Percentiles rank a stretch among this genome's conserved stretches.
Conservation (phyloP, 1,140 invertebrate genomes). For the Eciton burchellii region DNA sequence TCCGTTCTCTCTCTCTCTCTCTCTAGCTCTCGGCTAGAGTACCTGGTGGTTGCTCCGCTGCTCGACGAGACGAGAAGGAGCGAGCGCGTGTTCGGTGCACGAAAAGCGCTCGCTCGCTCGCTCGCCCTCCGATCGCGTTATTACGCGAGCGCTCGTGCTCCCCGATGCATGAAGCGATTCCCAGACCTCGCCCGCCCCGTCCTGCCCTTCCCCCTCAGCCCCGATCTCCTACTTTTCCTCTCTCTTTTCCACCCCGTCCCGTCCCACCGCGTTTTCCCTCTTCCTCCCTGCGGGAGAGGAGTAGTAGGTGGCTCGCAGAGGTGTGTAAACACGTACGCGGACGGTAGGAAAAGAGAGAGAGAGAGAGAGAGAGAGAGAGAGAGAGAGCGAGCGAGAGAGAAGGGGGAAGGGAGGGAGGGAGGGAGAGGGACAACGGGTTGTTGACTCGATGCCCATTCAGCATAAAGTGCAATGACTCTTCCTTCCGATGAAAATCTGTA, state of each 20-base stretch:
- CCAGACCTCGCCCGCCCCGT: conserved; percentile 72
- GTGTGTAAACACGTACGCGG: too few species aligned
- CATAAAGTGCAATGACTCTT: conserved; percentile 84
- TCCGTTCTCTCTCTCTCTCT: conserved; percentile 23
- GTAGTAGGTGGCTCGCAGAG: too few species aligned
- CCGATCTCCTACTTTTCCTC: conserved; percentile 18
- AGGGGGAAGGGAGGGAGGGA: conserved; percentile 49
- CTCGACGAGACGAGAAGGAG: not conserved
- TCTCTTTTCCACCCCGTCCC: conserved; percentile 36
- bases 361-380: conserved; percentile 10
- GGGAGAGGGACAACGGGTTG: conserved; percentile 75
- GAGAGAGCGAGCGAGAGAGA: conserved; percentile 61
- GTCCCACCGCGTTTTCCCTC: conserved; percentile 31
- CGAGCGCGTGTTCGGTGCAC: conserved; percentile 50
- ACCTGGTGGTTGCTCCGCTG: not conserved
- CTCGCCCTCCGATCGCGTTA: conserved; percentile 77
- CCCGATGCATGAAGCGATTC: conserved; percentile 80
- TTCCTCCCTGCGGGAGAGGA: conserved; percentile 59
- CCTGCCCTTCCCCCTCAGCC: conserved; percentile 36
- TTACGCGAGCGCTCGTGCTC: conserved; percentile 78
- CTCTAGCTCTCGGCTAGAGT: too few species aligned
- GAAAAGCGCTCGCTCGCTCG: conserved; percentile 68
- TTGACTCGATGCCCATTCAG: conserved; percentile 84
- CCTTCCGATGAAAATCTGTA: conserved; percentile 82
- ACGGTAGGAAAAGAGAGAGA: too few species aligned